phyloP scores from a whole-genome alignment of 2,888 invertebrate genomes.

The Barypeithes pellucidus region DNA sequence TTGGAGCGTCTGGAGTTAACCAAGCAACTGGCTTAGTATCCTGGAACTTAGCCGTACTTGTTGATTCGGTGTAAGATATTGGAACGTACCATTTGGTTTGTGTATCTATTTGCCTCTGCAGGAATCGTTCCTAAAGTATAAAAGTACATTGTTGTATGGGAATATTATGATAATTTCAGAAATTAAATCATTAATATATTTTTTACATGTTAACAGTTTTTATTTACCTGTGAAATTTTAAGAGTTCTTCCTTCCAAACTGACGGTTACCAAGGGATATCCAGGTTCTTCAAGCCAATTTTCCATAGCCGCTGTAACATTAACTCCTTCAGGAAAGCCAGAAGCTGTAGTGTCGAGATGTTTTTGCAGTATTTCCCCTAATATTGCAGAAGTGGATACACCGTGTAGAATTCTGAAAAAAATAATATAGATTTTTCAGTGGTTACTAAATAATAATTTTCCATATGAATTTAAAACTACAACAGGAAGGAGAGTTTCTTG shows the following conservation, averaged over 20 bases:
- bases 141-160: not conserved
- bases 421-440: not conserved
- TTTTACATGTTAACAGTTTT: not conserved
- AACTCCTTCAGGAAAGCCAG: slow-evolving; percentile 35
- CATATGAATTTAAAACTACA: too few relatives aligned
- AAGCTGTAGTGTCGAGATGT: slow-evolving; percentile 65
- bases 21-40: slow-evolving; percentile 72
- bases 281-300: slow-evolving; percentile 55
- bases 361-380: slow-evolving; percentile 49
- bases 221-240: slow-evolving; percentile 60
- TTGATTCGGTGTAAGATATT: slow-evolving; percentile 70
- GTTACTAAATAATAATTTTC: too few relatives aligned
- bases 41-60: slow-evolving; percentile 64
- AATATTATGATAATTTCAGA: too few relatives aligned
- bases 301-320: slow-evolving; percentile 51
- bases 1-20: slow-evolving; percentile 66
- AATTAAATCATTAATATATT: not conserved
- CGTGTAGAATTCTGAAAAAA: slow-evolving; percentile 22
- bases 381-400: slow-evolving; percentile 40
- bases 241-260: slow-evolving; percentile 53
- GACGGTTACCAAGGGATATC: slow-evolving; percentile 62
- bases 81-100: slow-evolving; percentile 73
- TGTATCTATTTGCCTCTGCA: slow-evolving; percentile 29
- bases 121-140: slow-evolving; percentile 49
- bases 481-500: too few relatives aligned